Conservation (phyloP, 2,888 invertebrate genomes). For the Peribatodes rhomboidaria region DNA sequence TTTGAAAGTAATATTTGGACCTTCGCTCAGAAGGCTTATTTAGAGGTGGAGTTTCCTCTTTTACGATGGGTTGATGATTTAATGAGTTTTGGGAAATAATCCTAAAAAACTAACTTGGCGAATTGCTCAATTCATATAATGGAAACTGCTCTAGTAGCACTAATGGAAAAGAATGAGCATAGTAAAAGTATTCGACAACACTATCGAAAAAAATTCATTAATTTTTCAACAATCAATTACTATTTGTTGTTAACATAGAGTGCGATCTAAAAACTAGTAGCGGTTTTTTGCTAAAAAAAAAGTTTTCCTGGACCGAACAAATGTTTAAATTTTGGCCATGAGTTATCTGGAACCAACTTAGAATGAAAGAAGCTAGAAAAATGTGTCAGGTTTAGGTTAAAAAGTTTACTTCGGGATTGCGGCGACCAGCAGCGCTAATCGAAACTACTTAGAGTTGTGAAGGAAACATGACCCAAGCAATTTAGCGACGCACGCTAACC, state of each 20-base stretch:
- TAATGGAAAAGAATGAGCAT: too few species aligned
- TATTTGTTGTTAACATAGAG: background rate
- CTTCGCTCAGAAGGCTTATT: background rate
- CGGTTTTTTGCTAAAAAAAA: background rate
- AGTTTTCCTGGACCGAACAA: background rate
- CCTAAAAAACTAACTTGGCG: slow-evolving; percentile 1
- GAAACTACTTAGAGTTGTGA: background rate
- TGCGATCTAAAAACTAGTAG: background rate
- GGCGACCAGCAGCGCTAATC: background rate
- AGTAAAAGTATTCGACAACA: too few species aligned
- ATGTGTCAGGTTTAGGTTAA: background rate
- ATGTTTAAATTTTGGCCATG: background rate
- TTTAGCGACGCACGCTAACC: background rate
- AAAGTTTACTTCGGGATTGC: background rate
- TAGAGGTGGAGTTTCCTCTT: background rate
- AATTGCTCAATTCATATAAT: slow-evolving; percentile 2
- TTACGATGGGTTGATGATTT: background rate
- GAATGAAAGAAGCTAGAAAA: background rate
- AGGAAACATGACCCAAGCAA: background rate
- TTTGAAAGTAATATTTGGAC: too few species aligned
- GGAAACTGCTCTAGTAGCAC: too few species aligned
- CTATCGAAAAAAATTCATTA: background rate
- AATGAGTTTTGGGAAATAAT: slow-evolving; percentile 11
- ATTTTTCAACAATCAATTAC: too few species aligned
- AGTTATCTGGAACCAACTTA: background rate